Evolutionary conservation across 2,888 invertebrate species (phyloP).

Genomic region (Nudaria mundana): DNA sequence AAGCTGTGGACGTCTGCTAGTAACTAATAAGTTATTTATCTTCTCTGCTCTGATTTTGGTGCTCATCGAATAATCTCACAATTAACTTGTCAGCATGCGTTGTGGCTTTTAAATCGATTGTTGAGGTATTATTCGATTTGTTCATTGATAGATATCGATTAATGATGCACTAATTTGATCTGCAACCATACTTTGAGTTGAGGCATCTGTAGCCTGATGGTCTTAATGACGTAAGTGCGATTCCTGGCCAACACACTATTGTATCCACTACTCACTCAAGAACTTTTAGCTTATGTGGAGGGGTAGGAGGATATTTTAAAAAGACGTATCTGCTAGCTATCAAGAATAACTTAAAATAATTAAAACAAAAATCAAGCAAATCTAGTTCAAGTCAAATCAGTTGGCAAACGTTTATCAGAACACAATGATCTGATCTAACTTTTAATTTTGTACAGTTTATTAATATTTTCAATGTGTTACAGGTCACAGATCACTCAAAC

Average conservation of each 20-base stretch:
- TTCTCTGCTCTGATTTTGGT: constrained; percentile 24
- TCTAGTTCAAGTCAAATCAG: too few species aligned
- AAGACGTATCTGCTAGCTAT: too few species aligned
- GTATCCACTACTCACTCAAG: too few species aligned
- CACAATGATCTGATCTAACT: too few species aligned
- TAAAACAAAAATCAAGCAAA: too few species aligned
- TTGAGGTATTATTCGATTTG: constrained; percentile 29
- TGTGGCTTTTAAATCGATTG: constrained; percentile 37
- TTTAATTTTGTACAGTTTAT: neutral
- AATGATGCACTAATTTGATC: constrained; percentile 30
- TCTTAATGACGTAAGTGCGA: too few species aligned
- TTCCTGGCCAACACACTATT: too few species aligned
- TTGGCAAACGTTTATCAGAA: too few species aligned
- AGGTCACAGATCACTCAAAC: constrained; percentile 84
- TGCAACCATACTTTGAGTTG: constrained; percentile 11
- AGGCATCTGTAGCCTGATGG: too few species aligned
- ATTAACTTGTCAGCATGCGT: constrained; percentile 36
- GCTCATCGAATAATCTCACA: constrained; percentile 32
- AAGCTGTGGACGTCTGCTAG: constrained; percentile 6
- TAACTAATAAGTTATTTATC: constrained; percentile 22
- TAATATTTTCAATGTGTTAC: constrained; percentile 19
- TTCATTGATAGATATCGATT: constrained; percentile 34
- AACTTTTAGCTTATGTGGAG: too few species aligned
- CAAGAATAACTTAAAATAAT: too few species aligned
- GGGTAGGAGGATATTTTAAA: too few species aligned